Evolutionary conservation across 53 echinoderm and acorn worm species (phyloP).

Genomic region (Arbacia lixula): DNA sequence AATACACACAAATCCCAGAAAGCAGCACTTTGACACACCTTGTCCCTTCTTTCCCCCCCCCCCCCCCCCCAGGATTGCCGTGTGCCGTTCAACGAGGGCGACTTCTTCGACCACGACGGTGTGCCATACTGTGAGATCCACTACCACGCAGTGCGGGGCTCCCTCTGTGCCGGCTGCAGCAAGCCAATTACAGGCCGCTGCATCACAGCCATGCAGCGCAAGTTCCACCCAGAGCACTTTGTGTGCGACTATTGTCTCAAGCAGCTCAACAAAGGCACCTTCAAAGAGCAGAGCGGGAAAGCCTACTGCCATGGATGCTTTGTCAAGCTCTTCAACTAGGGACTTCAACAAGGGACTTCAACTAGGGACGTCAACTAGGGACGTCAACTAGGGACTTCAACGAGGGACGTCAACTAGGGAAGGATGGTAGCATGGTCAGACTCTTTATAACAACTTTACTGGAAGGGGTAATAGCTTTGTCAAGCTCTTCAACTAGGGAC

Average conservation of each 20-base stretch:
- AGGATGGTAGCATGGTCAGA: too few relatives aligned
- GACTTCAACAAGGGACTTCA: too few relatives aligned
- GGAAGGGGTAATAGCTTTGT: too few relatives aligned
- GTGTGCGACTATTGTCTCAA: conserved; percentile 98
- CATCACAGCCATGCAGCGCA: conserved; percentile 97
- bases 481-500: too few relatives aligned
- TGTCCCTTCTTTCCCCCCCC: too few relatives aligned
- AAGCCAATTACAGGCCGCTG: conserved; percentile 97
- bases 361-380: too few relatives aligned
- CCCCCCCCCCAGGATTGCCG: conserved; percentile 76
- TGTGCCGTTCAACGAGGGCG: conserved; percentile 89
- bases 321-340: conserved; percentile 91
- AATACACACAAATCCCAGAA: too few relatives aligned
- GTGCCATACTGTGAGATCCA: conserved; percentile 99
- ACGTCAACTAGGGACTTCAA: too few relatives aligned
- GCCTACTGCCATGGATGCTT: conserved; percentile 98
- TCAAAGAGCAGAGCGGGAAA: conserved; percentile 99
- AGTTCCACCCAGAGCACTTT: conserved; percentile 99
- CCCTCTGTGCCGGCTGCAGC: conserved; percentile 91
- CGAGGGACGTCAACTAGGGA: too few relatives aligned
- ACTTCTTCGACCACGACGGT: conserved; percentile 96
- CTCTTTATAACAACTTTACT: too few relatives aligned
- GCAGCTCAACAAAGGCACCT: conserved; percentile 98
- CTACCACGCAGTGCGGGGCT: conserved; percentile 95
- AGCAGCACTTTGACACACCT: too few relatives aligned